phyloP scores from a whole-genome alignment of 1,140 invertebrate species.

The Drosophila elegans region DNA sequence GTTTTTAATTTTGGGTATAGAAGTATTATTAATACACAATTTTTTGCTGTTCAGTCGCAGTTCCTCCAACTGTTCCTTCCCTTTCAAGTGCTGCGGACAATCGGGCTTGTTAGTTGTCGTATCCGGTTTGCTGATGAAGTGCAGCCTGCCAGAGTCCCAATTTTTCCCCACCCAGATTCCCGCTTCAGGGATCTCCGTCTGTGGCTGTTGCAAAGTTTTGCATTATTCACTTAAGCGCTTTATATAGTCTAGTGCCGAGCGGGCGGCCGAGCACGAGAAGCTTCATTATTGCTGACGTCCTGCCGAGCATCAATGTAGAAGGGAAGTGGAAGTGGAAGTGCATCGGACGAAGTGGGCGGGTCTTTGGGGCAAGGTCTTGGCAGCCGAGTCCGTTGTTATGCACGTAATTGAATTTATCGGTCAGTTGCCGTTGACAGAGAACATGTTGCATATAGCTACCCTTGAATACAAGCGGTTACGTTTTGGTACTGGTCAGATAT shows the following conservation, averaged over 20 bases:
- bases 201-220: slow-evolving; percentile 74
- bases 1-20: too few relatives aligned
- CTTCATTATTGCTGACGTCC: slow-evolving; percentile 76
- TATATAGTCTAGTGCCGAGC: slow-evolving; percentile 72
- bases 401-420: slow-evolving; percentile 78
- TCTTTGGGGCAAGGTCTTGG: slow-evolving; percentile 28
- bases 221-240: slow-evolving; percentile 83
- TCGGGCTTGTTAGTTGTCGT: slow-evolving; percentile 81
- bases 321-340: slow-evolving; percentile 6
- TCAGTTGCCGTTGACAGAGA: slow-evolving; percentile 56
- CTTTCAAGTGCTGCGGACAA: slow-evolving; percentile 74
- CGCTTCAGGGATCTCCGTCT: slow-evolving; percentile 19
- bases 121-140: slow-evolving; percentile 80
- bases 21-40: neutral
- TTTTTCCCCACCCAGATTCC: neutral
- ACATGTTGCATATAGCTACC: slow-evolving; percentile 57
- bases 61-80: slow-evolving; percentile 4
- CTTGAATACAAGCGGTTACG: slow-evolving; percentile 1
- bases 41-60: neutral
- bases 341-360: neutral
- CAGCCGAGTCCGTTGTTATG: slow-evolving; percentile 43
- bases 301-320: slow-evolving; percentile 28
- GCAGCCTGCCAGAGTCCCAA: slow-evolving; percentile 23
- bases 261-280: slow-evolving; percentile 38
- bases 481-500: slow-evolving; percentile 6